Evolutionary conservation across 2,113 vertebrate species (phyloP), one percentile per base, ranked within the genome.

Genomic region (Nothocercus julius): DNA sequence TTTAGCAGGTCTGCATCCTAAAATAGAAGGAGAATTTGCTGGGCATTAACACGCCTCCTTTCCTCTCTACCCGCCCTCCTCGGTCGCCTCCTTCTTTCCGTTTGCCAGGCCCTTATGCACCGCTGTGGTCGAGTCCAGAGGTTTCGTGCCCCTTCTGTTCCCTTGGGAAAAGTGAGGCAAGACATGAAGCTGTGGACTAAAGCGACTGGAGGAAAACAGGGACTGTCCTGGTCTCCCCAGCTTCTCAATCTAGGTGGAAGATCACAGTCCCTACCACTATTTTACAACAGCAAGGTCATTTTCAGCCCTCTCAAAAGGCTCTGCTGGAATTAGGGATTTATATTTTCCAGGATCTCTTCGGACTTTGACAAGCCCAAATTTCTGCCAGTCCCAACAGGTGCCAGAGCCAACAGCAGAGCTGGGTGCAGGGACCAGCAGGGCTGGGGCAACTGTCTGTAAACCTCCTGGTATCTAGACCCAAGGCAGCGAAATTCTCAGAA

Each of bases 1-100:
- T 92, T 93, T 49, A 77, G 72, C 87, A 94, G 86, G 83, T 87
- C 96, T 95, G 15, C 64, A 80, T 67, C 75, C 82, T 73, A 78
- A 92, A 95, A 90, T 19, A 89, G 85, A 68, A 70, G 68, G 84
- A 66, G 58, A 96, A 87, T 86, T 75, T 47, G 59, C 87, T 75
- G 42, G 59, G 61, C 81, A n/a, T 86, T 34, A 93, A 70, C 32
- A 68, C 51, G 78, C 75, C 87, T 85, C n/a, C 47, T 95, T 49
- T 53, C 91, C 45, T 53, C 58, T 44, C 73, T 88, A 27, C 47
- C 25, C 25, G 61, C 77, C 21, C 25, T 22, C 18, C 49, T 90
- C 85, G 44, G 70, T 82, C 76, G 47, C 90, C 44, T 73, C 8
- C 42, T 79, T 30, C 8, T 16, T 32, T 74, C 14, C 69, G 74